Base-by-base conservation (phyloP, 1,140 invertebrate species). In the Drosophila tristis region DNA sequence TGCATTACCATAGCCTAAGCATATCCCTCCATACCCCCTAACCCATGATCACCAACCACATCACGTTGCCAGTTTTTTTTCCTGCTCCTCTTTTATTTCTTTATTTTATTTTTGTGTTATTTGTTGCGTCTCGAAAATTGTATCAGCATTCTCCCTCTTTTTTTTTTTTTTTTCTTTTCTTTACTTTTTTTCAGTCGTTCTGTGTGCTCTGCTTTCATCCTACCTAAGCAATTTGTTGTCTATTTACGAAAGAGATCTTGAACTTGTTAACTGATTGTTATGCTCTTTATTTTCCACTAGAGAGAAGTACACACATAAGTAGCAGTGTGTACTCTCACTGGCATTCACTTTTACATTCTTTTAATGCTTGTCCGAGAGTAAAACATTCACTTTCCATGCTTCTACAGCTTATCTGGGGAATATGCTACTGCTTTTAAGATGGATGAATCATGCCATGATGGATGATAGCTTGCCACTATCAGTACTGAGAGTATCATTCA, bases 1-100 rank as follows among this genome's bases (percentile, higher is more conserved):
- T 59, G 59, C 60, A 84, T 84, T 86, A 64, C 62, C 80, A 85
- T 86, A 80, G 50, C 62, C 67, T 26, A 48, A 70, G 64, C 51
- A 57, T 70, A 60, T 61, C 11, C 35, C 31, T 8, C 31, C 7
- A 9, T 7, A 8, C 29, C 29, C 29, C 29, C 6, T 29, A 35
- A 35, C 31, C 31, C 31, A 35, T 39, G 35, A 56, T 84, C 59
- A 60, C 54, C 45, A 48, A 73, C 58, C 65, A 64, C 67, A 81
- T 66, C 79, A 81, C 78, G 72, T 85, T 74, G 70, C 44, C 49
- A 43, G 29, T 26, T 43, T 49, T 62, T 16, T 53, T 56, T 60
- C 9, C 9, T 42, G 7, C n/a, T 26, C 13, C 51, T 13, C 39
- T 54, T 39, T 54, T 26, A 42, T n/a, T 50, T 29, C 25, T 53